Percentiles rank a stretch among this genome's conserved stretches.
Conservation (phyloP, 2,797 vertebrate genomes). For the Falco columbarius region DNA sequence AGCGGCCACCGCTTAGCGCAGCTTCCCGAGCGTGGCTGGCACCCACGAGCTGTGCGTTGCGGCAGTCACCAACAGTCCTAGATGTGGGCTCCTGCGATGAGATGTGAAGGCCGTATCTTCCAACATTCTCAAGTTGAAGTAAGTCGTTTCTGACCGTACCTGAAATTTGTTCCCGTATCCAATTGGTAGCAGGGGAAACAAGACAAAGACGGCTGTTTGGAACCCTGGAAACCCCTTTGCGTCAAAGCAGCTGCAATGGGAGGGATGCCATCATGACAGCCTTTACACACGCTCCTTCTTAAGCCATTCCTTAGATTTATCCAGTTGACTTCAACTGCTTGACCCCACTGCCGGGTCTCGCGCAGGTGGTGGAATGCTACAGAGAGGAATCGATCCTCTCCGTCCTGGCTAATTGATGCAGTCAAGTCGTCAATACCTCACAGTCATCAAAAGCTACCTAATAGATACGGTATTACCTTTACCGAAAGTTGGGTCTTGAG, state of each 20-base stretch:
- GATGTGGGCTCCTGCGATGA: not conserved
- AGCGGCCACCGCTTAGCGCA: not conserved
- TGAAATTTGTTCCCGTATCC: not conserved
- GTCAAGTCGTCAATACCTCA: not conserved
- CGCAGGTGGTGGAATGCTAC: not conserved
- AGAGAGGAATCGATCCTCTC: not conserved
- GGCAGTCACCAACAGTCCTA: not conserved
- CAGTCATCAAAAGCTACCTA: not conserved
- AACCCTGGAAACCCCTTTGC: not conserved
- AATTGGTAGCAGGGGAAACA: not conserved
- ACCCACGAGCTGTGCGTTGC: rapidly evolving
- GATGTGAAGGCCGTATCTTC: not conserved
- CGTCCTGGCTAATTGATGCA: not conserved
- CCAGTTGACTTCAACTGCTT: not conserved
- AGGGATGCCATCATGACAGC: not conserved
- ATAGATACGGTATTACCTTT: not conserved
- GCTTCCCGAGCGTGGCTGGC: not conserved
- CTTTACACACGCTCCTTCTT: not conserved
- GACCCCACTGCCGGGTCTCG: not conserved
- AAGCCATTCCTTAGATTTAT: not conserved
- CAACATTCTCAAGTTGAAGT: not conserved
- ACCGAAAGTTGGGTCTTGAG: not conserved
- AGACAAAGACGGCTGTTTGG: not conserved
- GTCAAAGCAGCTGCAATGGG: not conserved
- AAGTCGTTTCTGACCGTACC: not conserved